These are phyloP conservation scores for Sclerodermus sp. DNA, from an alignment of 2,888 invertebrate species.

Conservation along the genomic window DNA sequence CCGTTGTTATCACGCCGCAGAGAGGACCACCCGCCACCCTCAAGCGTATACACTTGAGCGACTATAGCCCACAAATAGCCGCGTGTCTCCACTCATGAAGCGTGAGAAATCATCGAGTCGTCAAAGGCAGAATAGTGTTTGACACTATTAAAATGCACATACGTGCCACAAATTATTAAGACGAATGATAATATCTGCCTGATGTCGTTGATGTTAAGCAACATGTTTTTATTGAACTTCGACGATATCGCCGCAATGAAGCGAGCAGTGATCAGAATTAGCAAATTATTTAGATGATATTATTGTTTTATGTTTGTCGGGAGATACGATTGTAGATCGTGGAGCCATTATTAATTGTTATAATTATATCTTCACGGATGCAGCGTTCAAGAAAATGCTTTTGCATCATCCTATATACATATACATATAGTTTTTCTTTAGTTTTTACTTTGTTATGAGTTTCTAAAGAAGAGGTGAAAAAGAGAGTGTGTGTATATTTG, in stretches of 20 bases:
- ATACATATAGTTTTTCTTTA: conserved; percentile 5
- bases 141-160: too few species aligned
- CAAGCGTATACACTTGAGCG: conserved; percentile 53
- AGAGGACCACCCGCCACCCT: conserved; percentile 39
- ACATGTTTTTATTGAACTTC: conserved; percentile 1
- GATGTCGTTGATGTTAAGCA: too few species aligned
- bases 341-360: conserved; percentile 50
- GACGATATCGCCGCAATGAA: conserved; percentile 33
- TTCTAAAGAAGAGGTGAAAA: too few species aligned
- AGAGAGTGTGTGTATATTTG: too few species aligned
- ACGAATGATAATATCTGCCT: too few species aligned
- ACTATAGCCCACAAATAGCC: conserved; percentile 24
- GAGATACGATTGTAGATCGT: conserved; percentile 42
- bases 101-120: not conserved
- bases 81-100: conserved; percentile 14
- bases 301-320: conserved; percentile 51
- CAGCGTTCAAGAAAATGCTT: too few species aligned
- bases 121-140: too few species aligned
- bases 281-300: conserved; percentile 49
- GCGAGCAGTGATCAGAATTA: conserved; percentile 22
- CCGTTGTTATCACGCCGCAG: conserved; percentile 45
- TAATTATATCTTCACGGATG: conserved; percentile 13
- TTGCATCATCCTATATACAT: conserved; percentile 4
- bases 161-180: too few species aligned
- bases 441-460: conserved; percentile 10